Base-by-base conservation (phyloP, 2,113 vertebrate species). In the Corythaeola cristata region DNA sequence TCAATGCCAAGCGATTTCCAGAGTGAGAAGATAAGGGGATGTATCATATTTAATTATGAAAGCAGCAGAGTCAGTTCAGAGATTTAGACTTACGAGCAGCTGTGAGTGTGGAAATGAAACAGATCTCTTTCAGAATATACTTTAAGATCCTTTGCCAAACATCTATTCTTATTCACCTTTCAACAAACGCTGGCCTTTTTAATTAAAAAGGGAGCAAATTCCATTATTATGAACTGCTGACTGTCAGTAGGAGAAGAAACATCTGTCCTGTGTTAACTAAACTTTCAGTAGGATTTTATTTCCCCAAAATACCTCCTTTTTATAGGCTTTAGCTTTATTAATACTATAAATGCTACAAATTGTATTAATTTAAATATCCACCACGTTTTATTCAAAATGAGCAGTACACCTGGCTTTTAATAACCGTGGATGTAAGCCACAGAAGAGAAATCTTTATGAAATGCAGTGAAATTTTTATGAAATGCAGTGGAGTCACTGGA, bases 171-270 rank as follows among this genome's bases (percentile, higher is more conserved):
- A 45, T 59, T 92, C 90, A 95, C 93, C 90, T 95, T 93, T 86
- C 26, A 20, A 69, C 4, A 6, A 67, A 64, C 56, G 27, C 45
- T 39, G 66, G 58, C 58, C 58, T 80, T 93, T 95, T 66, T 94
- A 96, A 96, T 97, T 91, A 89, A 74, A 94, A 96, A 93, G 68
- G 63, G 72, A 96, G 89, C 74, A 92, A 95, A 97, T 88, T 97
- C 78, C 71, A 19, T 83, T 88, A 94, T 93, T 92, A 55, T 73
- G 86, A 95, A 64, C 66, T 62, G 37, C 44, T 97, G 90, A 76
- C 96, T 95, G 75, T 89, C 92, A 95, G 78, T 69, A 95, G 79
- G 92, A 91, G 58, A 81, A 85, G 89, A 87, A 97, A 89, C 92
- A 96, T 96, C 85, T 96, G 96, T 75, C 84, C 74, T 41, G 58